phyloP scores from a whole-genome alignment of 2,888 invertebrate genomes.

The Sipunculus nudus region DNA sequence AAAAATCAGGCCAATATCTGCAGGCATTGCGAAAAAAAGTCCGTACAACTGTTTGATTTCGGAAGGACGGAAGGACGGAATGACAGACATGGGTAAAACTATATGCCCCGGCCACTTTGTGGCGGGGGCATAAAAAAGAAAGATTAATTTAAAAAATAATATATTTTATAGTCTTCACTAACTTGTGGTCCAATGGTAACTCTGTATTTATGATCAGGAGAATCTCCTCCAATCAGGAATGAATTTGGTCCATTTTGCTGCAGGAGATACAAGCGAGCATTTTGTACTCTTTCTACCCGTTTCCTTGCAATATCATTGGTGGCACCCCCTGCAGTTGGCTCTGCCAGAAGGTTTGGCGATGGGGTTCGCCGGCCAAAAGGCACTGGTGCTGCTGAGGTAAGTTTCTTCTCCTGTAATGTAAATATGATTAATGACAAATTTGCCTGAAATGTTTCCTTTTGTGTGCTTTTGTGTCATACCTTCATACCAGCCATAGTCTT shows the following conservation, averaged over 20 bases:
- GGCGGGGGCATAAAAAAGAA: too few relatives aligned
- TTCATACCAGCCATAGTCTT: too few relatives aligned
- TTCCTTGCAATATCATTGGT: conserved; percentile 50
- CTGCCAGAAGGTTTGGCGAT: conserved; percentile 24
- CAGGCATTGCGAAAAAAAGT: too few relatives aligned
- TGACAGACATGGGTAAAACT: too few relatives aligned
- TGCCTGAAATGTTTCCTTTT: too few relatives aligned
- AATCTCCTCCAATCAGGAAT: conserved; percentile 67
- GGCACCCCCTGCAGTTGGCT: conserved; percentile 19
- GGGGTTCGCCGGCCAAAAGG: conserved; percentile 20
- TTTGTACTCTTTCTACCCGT: conserved; percentile 60
- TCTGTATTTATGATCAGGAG: conserved; percentile 67
- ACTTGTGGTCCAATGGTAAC: conserved; percentile 69
- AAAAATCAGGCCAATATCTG: too few relatives aligned
- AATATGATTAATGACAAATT: too few relatives aligned
- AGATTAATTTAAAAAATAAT: not conserved
- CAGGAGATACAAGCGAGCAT: conserved; percentile 66
- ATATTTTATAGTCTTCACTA: not conserved
- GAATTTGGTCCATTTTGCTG: conserved; percentile 68
- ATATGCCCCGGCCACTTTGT: too few relatives aligned
- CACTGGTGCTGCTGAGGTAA: not conserved
- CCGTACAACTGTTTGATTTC: too few relatives aligned
- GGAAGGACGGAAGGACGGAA: too few relatives aligned
- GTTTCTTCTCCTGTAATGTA: conserved; percentile 13
- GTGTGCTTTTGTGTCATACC: too few relatives aligned